Evolutionary conservation across 1,140 invertebrate genomes (phyloP).

Genomic region (Papilio xuthus): DNA sequence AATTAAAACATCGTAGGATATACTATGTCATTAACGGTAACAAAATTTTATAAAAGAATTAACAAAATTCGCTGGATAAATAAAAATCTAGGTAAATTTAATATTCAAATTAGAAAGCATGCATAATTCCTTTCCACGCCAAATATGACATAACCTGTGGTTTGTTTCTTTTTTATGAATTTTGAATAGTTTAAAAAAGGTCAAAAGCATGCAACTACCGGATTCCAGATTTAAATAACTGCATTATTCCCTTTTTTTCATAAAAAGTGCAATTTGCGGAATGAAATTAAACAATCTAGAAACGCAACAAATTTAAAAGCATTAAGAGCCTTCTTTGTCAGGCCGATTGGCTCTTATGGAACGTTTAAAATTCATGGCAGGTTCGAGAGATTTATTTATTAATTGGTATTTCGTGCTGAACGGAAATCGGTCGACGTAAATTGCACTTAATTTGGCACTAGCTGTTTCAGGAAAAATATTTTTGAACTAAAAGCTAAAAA

Average conservation of each 20-base stretch:
- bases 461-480: not conserved
- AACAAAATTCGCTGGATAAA: not conserved
- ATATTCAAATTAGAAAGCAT: not conserved
- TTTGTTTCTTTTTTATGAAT: not conserved
- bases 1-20: too few relatives aligned
- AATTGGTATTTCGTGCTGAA: conserved; percentile 27
- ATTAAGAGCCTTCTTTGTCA: conserved; percentile 10
- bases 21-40: not conserved
- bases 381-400: conserved; percentile 34
- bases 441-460: conserved; percentile 29
- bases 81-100: not conserved
- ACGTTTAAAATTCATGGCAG: conserved; percentile 30
- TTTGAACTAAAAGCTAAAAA: conserved; percentile 13
- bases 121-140: not conserved
- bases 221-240: too few relatives aligned
- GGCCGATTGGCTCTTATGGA: conserved; percentile 22
- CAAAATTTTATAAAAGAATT: not conserved
- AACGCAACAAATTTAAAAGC: not conserved
- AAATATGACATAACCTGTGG: not conserved
- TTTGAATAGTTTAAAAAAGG: not conserved
- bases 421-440: conserved; percentile 31
- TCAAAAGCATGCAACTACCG: not conserved
- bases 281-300: not conserved
- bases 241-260: not conserved
- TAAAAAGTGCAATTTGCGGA: not conserved